Evolutionary conservation across 2,888 invertebrate genomes (phyloP), one percentile per base, ranked within the genome.

Genomic region (Pristionchus exspectatus): DNA sequence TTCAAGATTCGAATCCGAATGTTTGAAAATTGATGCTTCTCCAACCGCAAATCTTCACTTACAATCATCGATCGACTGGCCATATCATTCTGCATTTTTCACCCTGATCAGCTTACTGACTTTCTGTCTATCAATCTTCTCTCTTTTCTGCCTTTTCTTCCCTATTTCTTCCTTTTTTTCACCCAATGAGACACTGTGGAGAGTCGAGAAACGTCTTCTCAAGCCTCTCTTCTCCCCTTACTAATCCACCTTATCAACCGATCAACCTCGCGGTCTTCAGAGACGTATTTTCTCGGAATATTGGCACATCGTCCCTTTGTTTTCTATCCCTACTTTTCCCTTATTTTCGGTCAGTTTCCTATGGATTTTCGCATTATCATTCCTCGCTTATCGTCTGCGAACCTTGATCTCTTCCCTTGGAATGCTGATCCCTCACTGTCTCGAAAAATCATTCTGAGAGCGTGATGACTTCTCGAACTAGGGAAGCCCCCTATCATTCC

Each of bases 391-490:
- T 81, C 81, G n/a, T 16, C 12, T 2, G 50, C 27, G 16, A 44
- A 50, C 81, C 50, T 50, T 44, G 50, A 81, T n/a, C 50, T 50
- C 54, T 81, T 44, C 38, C 44, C 38, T 2, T 44, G 50, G 81
- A 81, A 81, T 77, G 77, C 77, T 38, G n/a, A n/a, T 81, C 81
- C 38, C 9, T 81, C n/a, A 50, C 44, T 77, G 14, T 77, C n/a
- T 38, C 44, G n/a, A n/a, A 54, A 81, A 50, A 81, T 81, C 81
- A 81, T 81, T 50, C 81, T 81, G n/a, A 81, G 72, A 72, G 50
- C 14, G 27, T 81, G 81, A 81, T 81, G 81, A 81, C 50, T 54
- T 81, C 27, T 50, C 24, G 18, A 27, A 50, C 4, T 21, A 18
- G 81, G 81, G 81, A 50, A 54, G 10, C 81, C 54, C 44, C 81